Evolutionary conservation across 2,888 invertebrate genomes (phyloP).

Genomic region (Penaeus monodon): DNA sequence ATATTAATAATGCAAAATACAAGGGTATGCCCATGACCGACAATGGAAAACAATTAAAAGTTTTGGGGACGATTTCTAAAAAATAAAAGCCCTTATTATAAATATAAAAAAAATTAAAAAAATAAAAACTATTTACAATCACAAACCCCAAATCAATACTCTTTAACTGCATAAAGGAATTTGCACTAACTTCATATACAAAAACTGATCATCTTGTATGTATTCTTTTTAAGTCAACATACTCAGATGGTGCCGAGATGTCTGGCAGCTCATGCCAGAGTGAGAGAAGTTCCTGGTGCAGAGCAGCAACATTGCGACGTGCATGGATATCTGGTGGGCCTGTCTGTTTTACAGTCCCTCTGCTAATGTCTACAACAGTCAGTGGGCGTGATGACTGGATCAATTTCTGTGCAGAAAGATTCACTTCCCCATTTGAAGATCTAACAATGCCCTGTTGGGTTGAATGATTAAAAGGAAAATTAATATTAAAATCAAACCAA

Average conservation of each 20-base stretch:
- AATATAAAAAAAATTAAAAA: too few relatives aligned
- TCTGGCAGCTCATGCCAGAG: conserved; percentile 57
- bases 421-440: conserved; percentile 48
- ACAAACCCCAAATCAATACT: too few relatives aligned
- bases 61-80: too few relatives aligned
- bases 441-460: conserved; percentile 51
- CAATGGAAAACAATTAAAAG: too few relatives aligned
- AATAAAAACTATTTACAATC: too few relatives aligned
- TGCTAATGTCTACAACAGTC: conserved; percentile 52
- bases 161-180: too few relatives aligned
- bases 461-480: background rate
- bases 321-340: conserved; percentile 54
- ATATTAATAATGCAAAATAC: too few relatives aligned
- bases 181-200: too few relatives aligned
- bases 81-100: too few relatives aligned
- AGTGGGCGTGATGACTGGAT: conserved; percentile 50
- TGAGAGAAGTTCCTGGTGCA: conserved; percentile 53
- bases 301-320: conserved; percentile 38
- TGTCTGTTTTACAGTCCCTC: conserved; percentile 54
- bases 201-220: too few relatives aligned
- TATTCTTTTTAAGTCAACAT: conserved; percentile 13
- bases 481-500: background rate
- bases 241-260: conserved; percentile 57
- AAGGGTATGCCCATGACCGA: too few relatives aligned
- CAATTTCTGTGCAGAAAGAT: conserved; percentile 53